These are phyloP conservation scores for Caenorhabditis drosophilae DNA, from an alignment of 2,888 invertebrate genomes.

Conservation along the genomic window DNA sequence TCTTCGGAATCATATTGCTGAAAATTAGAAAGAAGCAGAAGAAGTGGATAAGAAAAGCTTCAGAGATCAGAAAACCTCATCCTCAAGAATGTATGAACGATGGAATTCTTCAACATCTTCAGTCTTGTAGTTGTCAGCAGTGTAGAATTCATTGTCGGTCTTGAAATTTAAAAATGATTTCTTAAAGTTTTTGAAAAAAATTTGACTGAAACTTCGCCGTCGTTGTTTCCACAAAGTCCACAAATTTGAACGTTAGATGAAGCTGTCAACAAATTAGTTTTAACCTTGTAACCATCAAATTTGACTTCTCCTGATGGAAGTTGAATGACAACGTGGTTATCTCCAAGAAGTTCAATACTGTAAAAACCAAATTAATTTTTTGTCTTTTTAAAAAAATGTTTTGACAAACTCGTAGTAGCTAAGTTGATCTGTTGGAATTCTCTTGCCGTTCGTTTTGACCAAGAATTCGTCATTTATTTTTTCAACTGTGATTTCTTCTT, in stretches of 20 bases:
- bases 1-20: slow-evolving; percentile 43
- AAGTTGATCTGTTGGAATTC: neutral
- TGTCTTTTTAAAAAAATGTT: neutral
- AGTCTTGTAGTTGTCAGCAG: slow-evolving; percentile 47
- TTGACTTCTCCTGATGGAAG: slow-evolving; percentile 52
- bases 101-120: slow-evolving; percentile 62
- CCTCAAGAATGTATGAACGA: slow-evolving; percentile 54
- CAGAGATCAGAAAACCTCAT: slow-evolving; percentile 32
- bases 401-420: neutral
- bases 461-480: slow-evolving; percentile 16
- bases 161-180: slow-evolving; percentile 21
- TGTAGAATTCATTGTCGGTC: slow-evolving; percentile 59
- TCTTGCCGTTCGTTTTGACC: slow-evolving; percentile 44
- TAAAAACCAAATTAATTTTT: neutral
- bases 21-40: too few species aligned
- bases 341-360: slow-evolving; percentile 19
- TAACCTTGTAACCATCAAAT: slow-evolving; percentile 58
- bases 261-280: slow-evolving; percentile 46
- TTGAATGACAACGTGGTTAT: slow-evolving; percentile 39
- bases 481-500: slow-evolving; percentile 25
- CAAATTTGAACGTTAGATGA: slow-evolving; percentile 52
- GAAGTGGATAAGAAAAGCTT: too few species aligned
- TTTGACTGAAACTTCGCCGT: slow-evolving; percentile 39
- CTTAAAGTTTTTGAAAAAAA: neutral
- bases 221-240: slow-evolving; percentile 67